Base-by-base conservation (phyloP, 2,888 invertebrate species). In the Luperina testacea region DNA sequence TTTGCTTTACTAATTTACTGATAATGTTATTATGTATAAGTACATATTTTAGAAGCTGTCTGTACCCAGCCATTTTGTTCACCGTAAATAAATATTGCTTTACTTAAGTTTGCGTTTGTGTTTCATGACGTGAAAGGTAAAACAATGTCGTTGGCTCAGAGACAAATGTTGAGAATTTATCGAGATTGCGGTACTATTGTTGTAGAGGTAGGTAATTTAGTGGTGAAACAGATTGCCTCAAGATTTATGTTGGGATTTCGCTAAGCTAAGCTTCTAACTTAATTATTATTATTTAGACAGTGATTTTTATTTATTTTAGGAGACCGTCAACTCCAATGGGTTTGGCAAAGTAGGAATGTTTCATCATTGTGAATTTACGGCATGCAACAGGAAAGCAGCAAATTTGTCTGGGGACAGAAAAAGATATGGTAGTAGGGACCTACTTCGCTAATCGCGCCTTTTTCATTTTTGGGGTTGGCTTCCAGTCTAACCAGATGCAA, bases 51-150 rank as follows among this genome's bases (percentile, higher is more conserved):
- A 59, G 2, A 4, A 24, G 42, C 11, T 59, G n/a, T n/a, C 42
- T 42, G 71, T 71, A 71, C 71, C 11, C n/a, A 20, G n/a, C 59
- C n/a, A 61, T 71, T 71, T 94, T 92, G 92, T 92, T 88, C 82
- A 82, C 87, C 86, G 90, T 93, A 93, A 94, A 90, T 87, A 92
- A 91, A 93, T 93, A 93, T 92, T 92, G 91, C 89, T 91, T 91
- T 88, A 88, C 87, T 81, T 83, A 82, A 89, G 86, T 85, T 85
- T 70, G 63, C 69, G 77, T 78, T 85, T 87, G 72, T 78, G 72
- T 85, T 87, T 78, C 75, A 78, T 63, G 82, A 82, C 80, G 20
- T 78, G 73, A 81, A 81, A 83, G 81, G 82, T 80, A 83, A 85
- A 87, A 78, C 75, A 80, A 82, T 77, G 81, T 80, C 64, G 67